A percentile compares a stretch with the other conserved stretches of the same genome.
Conservation (phyloP, 2,888 invertebrate species). For the Cryptocephalus moraei region DNA sequence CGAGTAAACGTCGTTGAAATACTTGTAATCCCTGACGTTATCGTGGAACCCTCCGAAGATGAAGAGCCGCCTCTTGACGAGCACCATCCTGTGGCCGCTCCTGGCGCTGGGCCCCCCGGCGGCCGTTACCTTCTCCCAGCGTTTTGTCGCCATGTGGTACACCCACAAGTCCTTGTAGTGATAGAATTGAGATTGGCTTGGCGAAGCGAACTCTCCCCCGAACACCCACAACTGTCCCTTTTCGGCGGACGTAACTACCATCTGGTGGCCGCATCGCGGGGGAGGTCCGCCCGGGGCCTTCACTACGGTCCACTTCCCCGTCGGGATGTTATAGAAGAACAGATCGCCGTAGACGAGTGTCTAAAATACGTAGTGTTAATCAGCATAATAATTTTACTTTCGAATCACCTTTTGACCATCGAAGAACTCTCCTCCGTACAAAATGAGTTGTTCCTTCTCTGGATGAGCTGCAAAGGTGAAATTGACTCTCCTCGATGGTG, state of each 20-base stretch:
- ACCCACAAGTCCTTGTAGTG: constrained; percentile 91
- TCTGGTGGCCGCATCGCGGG: constrained; percentile 83
- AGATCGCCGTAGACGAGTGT: constrained; percentile 81
- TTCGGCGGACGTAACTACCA: constrained; percentile 61
- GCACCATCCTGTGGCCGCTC: constrained; percentile 83
- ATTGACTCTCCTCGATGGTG: constrained; percentile 68
- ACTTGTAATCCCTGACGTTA: constrained; percentile 75
- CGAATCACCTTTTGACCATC: constrained; percentile 67
- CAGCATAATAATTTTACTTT: no score
- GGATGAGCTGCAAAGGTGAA: constrained; percentile 76
- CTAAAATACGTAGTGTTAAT: no score
- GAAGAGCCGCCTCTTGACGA: constrained; percentile 64
- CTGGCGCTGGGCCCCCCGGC: constrained; percentile 72
- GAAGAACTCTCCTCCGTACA: constrained; percentile 88
- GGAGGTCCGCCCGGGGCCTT: constrained; percentile 80
- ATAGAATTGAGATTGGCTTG: constrained; percentile 83
- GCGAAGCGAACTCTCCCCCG: constrained; percentile 89
- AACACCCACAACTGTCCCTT: constrained; percentile 71
- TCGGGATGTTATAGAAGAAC: constrained; percentile 68
- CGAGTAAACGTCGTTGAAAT: constrained; percentile 76
- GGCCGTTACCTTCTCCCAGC: constrained; percentile 74
- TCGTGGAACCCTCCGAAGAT: constrained; percentile 91
- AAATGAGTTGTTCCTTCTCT: constrained; percentile 74
- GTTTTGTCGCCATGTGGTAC: constrained; percentile 52
- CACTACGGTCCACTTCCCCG: constrained; percentile 69